Evolutionary conservation across 2,888 invertebrate genomes (phyloP).

Genomic region (Psylliodes chrysocephalus): DNA sequence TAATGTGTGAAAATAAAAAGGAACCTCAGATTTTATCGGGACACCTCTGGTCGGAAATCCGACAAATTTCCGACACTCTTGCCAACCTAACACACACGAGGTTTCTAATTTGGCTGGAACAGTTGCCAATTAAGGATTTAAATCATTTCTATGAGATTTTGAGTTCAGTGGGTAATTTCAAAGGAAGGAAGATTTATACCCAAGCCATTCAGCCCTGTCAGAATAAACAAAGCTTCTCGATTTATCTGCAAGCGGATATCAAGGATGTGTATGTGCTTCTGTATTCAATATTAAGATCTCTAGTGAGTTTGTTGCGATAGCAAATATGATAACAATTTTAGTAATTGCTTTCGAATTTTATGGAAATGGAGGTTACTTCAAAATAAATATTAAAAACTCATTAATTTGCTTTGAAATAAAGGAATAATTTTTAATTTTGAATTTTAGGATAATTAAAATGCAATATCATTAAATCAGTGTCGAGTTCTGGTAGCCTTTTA

Average conservation of each 20-base stretch:
- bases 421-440: no score
- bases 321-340: no score
- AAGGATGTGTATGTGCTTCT: constrained; percentile 9
- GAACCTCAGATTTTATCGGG: no score
- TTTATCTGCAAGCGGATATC: constrained; percentile 23
- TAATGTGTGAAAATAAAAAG: no score
- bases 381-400: no score
- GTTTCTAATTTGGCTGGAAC: constrained; percentile 27
- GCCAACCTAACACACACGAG: constrained; percentile 10
- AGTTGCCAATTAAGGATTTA: constrained; percentile 28
- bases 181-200: constrained; percentile 30
- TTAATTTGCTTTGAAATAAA: no score
- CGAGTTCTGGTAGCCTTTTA: no score
- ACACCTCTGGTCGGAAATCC: not conserved
- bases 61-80: constrained; percentile 18
- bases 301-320: not conserved
- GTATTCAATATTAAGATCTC: constrained; percentile 13
- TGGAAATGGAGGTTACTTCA: no score
- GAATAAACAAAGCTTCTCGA: constrained; percentile 29
- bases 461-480: no score
- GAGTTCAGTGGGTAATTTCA: constrained; percentile 27
- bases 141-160: constrained; percentile 30
- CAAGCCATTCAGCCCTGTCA: constrained; percentile 22
- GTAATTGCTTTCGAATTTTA: no score
- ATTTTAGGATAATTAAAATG: no score